Evolutionary conservation across 2,113 vertebrate species (phyloP), one percentile per base, ranked within the genome.

Genomic region (Sprattus sprattus): DNA sequence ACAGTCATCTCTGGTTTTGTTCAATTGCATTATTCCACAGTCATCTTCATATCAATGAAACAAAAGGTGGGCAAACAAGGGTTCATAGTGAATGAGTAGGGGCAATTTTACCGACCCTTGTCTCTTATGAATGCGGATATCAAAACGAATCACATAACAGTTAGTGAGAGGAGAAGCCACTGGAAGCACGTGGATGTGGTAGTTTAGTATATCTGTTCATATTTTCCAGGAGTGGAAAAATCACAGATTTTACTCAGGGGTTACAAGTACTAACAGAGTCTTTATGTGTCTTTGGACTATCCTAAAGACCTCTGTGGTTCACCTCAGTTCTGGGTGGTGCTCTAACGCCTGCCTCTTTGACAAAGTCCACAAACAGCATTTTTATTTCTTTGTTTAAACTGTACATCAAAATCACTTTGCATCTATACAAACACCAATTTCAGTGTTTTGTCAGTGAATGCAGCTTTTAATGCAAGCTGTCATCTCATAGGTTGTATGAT

Each of bases 391-490:
- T 64, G n/a, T 39, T 78, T 39, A 78, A 78, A 85, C 84, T 85
- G 84, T 85, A 80, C 84, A 84, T 25, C 57, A 84, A 49, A 84
- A 28, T 50, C 22, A 78, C 64, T 80, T 11, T 54, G 16, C 83
- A 85, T 46, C 75, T 49, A 50, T 78, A 85, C n/a, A 52, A 85
- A 80, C 47, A 44, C 67, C 71, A 80, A 78, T 80, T 54, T 32
- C 71, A 80, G 84, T 32, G 84, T 78, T 20, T 44, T 32, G 25
- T 39, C 71, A 15, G 28, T 78, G 28, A 78, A 78, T 78, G 32
- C 71, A 78, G 71, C 71, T 78, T 44, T 78, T 16, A 39, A 15
- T 32, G 11, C 71, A 78, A 78, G 71, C 71, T 78, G 71, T 39
- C 32, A 78, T 78, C 28, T 78, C 71, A 16, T 78, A 78, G 28